Conservation (phyloP, 1,140 invertebrate genomes). For the Oscheius sp. region DNA sequence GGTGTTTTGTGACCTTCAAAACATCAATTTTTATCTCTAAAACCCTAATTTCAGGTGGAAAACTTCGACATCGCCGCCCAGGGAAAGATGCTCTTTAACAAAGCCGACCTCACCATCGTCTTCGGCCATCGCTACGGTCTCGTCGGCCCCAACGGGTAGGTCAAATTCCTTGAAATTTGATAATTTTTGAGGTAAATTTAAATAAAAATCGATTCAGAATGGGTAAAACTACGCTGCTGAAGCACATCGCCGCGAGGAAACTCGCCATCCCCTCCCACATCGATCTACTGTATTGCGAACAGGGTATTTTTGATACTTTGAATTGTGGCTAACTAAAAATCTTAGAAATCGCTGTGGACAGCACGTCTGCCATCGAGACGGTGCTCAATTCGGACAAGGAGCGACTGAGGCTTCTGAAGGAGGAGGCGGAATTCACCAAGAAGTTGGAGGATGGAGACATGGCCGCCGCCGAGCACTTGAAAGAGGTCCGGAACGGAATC, state of each 20-base stretch:
- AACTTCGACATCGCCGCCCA: constrained; percentile 96
- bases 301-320: constrained; percentile 66
- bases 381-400: constrained; percentile 80
- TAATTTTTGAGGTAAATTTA: not conserved
- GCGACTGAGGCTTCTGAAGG: constrained; percentile 75
- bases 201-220: constrained; percentile 66
- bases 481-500: constrained; percentile 67
- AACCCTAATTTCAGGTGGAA: constrained; percentile 70
- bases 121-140: constrained; percentile 90
- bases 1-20: too few relatives aligned
- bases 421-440: constrained; percentile 75
- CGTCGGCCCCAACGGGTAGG: constrained; percentile 88
- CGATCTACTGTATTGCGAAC: constrained; percentile 95
- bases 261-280: constrained; percentile 85
- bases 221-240: constrained; percentile 95
- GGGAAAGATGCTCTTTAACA: constrained; percentile 94
- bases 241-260: constrained; percentile 79
- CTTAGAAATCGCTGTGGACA: constrained; percentile 77
- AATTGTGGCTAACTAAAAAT: not conserved
- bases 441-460: constrained; percentile 70
- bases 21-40: not conserved
- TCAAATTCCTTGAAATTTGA: not conserved
- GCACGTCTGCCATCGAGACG: constrained; percentile 83
- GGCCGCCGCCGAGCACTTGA: constrained; percentile 74
- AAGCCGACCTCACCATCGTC: constrained; percentile 89